Conservation (phyloP, 2,888 invertebrate species). For the Protonemura montana region DNA sequence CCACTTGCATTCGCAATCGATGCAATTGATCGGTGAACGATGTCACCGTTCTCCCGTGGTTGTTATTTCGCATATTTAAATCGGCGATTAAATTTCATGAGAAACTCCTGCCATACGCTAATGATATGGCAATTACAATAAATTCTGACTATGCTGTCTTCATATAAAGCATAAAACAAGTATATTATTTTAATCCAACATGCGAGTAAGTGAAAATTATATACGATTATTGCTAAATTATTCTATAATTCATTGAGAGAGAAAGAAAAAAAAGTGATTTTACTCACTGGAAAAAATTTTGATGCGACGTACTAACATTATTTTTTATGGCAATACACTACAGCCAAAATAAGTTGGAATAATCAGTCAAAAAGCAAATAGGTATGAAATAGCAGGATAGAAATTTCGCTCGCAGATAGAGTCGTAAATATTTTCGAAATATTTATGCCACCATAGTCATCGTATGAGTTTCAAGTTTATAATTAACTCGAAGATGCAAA, state of each 20-base stretch:
- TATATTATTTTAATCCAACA: background rate
- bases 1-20: background rate
- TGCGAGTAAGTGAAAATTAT: slow-evolving; percentile 21
- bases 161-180: slow-evolving; percentile 9
- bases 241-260: background rate
- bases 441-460: slow-evolving; percentile 20
- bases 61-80: background rate
- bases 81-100: slow-evolving; percentile 22
- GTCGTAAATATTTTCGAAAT: slow-evolving; percentile 27
- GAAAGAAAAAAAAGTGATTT: too few species aligned
- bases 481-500: slow-evolving; percentile 47
- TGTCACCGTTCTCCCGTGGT: background rate
- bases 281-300: background rate
- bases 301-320: background rate
- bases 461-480: slow-evolving; percentile 48
- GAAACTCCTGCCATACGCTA: slow-evolving; percentile 43
- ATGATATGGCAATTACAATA: slow-evolving; percentile 41
- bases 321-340: background rate
- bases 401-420: background rate
- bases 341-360: background rate
- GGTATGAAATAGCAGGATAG: background rate
- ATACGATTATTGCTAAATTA: slow-evolving; percentile 31
- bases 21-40: background rate
- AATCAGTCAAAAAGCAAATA: slow-evolving; percentile 7
- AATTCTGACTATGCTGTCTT: slow-evolving; percentile 25